phyloP scores from a whole-genome alignment of 2,113 vertebrate species.

The Hiodon tergisus region DNA sequence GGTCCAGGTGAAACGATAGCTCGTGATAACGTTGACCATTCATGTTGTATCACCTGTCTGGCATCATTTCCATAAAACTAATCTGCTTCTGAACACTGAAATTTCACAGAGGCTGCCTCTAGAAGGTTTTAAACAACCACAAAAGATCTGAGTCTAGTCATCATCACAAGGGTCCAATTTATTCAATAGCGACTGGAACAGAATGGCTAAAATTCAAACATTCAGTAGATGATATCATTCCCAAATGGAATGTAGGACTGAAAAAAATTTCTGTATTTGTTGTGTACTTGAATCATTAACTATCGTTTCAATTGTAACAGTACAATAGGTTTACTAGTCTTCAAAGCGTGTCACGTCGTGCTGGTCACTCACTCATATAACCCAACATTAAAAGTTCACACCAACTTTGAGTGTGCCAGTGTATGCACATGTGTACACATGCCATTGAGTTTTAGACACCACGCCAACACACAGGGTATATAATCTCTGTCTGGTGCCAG shows the following conservation, averaged over 20 bases:
- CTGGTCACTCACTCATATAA: background rate
- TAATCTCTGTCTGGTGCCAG: slow-evolving; percentile 1
- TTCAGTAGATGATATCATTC: background rate
- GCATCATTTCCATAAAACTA: too few species aligned
- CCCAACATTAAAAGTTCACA: slow-evolving; percentile 1
- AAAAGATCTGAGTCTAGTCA: too few species aligned
- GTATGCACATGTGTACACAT: background rate
- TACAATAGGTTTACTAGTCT: background rate
- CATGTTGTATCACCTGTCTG: too few species aligned
- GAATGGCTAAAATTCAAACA: too few species aligned
- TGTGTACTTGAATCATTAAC: background rate
- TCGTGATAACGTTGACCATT: too few species aligned
- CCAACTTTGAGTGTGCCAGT: background rate
- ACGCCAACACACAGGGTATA: background rate
- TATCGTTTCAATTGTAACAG: background rate
- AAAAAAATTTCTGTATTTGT: background rate
- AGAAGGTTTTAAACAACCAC: too few species aligned
- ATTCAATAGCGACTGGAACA: too few species aligned
- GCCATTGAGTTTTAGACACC: background rate
- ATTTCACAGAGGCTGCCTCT: too few species aligned
- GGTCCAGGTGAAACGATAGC: slow-evolving; percentile 6
- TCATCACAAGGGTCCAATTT: too few species aligned
- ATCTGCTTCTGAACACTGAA: too few species aligned
- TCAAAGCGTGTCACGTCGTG: background rate
- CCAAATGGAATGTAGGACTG: background rate